Evolutionary conservation across 2,888 invertebrate genomes (phyloP), one percentile per base, ranked within the genome.

Genomic region (Unio pictorum): DNA sequence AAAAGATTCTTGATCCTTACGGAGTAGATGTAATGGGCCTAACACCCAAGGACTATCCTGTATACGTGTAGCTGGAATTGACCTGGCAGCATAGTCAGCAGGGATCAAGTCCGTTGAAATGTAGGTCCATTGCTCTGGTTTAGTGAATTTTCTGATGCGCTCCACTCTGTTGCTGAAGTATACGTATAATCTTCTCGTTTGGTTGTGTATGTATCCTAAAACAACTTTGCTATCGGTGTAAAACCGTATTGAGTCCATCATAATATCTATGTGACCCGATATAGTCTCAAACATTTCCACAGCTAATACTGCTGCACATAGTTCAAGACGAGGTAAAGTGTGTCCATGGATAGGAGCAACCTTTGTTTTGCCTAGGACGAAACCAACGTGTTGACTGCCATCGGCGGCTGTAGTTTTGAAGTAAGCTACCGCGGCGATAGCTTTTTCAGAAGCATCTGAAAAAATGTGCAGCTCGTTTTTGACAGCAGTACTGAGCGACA

Each of bases 111-210:
- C 61, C 17, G 80, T 74, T 0, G 67, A 17, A 3, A 78, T 67
- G 69, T 71, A 73, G 6, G 28, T 61, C 79, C 80, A 81, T 57
- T 81, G 78, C 8, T 63, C 17, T 23, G 79, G 76, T 8, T n/a
- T 34, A 28, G n/a, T n/a, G n/a, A n/a, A n/a, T n/a, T n/a, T n/a
- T n/a, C n/a, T n/a, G n/a, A n/a, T n/a, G n/a, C n/a, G n/a, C n/a
- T n/a, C n/a, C n/a, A n/a, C n/a, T n/a, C 76, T 45, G 63, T 80
- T 79, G 18, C 64, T 59, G 0, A 81, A 78, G 69, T 81, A 80
- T 3, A 58, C 64, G 61, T 71, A 75, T 62, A 81, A 82, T n/a
- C 78, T 59, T 20, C 74, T 60, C 4, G 62, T 67, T n/a, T 67
- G n/a, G 34, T 77, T 81, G 26, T 64, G n/a, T 23, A 79, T 70